Percentiles rank a stretch among this genome's conserved stretches.
Conservation (phyloP, 2,797 vertebrate genomes). For the Spea hammondii region DNA sequence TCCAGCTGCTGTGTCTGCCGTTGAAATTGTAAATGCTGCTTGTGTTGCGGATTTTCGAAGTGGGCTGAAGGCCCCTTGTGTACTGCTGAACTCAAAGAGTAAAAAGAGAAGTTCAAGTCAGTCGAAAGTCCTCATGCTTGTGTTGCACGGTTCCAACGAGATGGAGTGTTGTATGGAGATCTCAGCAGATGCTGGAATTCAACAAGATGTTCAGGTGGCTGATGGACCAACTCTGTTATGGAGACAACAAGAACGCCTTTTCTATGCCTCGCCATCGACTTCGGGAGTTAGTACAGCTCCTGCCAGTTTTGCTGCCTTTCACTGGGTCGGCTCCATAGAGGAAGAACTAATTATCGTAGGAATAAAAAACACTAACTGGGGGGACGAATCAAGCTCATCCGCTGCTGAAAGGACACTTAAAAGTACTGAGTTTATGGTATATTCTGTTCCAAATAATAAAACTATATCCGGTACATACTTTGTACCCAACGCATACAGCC, state of each 20-base stretch:
- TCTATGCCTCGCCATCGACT: slow-evolving; percentile 67
- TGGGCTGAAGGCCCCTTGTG: slow-evolving; percentile 69
- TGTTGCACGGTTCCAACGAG: slow-evolving; percentile 67
- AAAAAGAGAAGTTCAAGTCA: slow-evolving; percentile 54
- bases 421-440: slow-evolving; percentile 66
- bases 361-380: slow-evolving; percentile 54
- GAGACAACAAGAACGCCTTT: slow-evolving; percentile 69
- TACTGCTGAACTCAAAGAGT: slow-evolving; percentile 70
- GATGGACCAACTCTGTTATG: slow-evolving; percentile 83
- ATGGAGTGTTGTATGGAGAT: slow-evolving; percentile 74
- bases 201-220: slow-evolving; percentile 69
- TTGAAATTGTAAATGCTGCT: slow-evolving; percentile 70
- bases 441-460: slow-evolving; percentile 67
- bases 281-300: slow-evolving; percentile 68
- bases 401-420: slow-evolving; percentile 58
- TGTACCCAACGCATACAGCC: slow-evolving; percentile 79
- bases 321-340: slow-evolving; percentile 73
- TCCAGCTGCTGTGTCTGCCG: slow-evolving; percentile 51
- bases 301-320: slow-evolving; percentile 67
- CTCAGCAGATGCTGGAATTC: slow-evolving; percentile 72
- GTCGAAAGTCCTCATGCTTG: slow-evolving; percentile 70
- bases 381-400: slow-evolving; percentile 42
- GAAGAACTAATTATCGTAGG: slow-evolving; percentile 75
- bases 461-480: slow-evolving; percentile 65
- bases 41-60: slow-evolving; percentile 67